Base-by-base conservation (phyloP, 2,797 vertebrate species). In the Crenuchus spilurus region DNA sequence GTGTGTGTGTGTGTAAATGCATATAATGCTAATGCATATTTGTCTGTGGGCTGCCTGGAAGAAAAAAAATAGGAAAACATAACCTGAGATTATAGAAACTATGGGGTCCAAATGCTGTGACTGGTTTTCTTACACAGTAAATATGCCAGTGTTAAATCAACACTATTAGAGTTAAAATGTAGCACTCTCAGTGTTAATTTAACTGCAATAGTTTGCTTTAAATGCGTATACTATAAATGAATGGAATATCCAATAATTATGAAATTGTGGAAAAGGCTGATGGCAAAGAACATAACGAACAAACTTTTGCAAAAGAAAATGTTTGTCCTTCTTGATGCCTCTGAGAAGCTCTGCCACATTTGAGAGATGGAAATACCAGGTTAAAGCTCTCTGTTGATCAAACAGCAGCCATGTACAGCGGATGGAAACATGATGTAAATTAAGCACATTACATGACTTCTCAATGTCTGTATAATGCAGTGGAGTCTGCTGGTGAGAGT, bases 351-450 rank as follows among this genome's bases (percentile, higher is more conserved):
- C n/a, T 35, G 33, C 3, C 8, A 35, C 3, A 3, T 35, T 35
- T 35, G 3, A 4, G 33, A 35, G 3, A 35, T 8, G 3, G 8
- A 3, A 35, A 4, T 35, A 4, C 33, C 33, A 35, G 55, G 49
- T 64, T 65, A n/a, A n/a, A n/a, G 16, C 11, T 14, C 30, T 35
- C 16, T 48, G 18, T 20, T 63, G 63, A 73, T 55, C n/a, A 22
- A 28, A 35, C 18, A 22, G 5, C 49, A 8, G 4, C 44, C 48
- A 68, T 77, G 61, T 62, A 63, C n/a, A n/a, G n/a, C n/a, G n/a
- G 57, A 48, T 2, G 2, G 28, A 68, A 71, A n/a, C n/a, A n/a
- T n/a, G n/a, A n/a, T n/a, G n/a, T n/a, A 65, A 61, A 67, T 77
- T 30, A 62, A 67, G 28, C 20, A 44, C 31, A 28, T 61, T 51